A percentile compares a stretch with the other conserved stretches of the same genome.
Evolutionary conservation across 2,888 invertebrate species (phyloP).

Genomic region (Ochropleura leucogaster): DNA sequence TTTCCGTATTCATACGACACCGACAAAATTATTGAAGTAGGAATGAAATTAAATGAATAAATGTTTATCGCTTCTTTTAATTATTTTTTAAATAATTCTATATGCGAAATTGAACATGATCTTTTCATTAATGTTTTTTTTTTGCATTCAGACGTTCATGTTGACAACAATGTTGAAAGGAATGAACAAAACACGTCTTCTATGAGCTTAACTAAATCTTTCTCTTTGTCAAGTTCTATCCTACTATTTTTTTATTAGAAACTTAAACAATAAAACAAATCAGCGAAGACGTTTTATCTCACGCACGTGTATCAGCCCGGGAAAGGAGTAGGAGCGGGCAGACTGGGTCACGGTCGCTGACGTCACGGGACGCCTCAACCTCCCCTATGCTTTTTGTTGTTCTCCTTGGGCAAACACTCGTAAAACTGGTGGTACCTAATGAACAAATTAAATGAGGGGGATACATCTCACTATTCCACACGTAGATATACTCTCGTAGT

Average conservation of each 20-base stretch:
- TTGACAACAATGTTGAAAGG: not conserved
- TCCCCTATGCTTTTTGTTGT: conserved; percentile 21
- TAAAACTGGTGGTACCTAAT: conserved; percentile 45
- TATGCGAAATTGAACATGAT: not conserved
- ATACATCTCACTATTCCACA: conserved; percentile 3
- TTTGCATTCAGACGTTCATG: not conserved
- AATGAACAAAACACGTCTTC: not conserved
- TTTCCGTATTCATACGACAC: not conserved
- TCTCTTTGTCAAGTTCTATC: not conserved
- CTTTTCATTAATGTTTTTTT: not conserved
- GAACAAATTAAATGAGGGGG: conserved; percentile 27
- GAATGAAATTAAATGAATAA: not conserved
- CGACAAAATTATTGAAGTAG: not conserved
- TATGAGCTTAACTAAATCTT: not conserved
- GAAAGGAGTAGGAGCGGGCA: conserved; percentile 34
- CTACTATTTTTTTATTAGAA: not conserved
- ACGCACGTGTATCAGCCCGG: conserved; percentile 4
- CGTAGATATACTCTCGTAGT: not conserved
- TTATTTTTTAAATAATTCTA: not conserved
- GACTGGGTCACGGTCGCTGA: conserved; percentile 72
- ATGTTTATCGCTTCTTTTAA: not conserved
- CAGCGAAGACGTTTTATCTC: not conserved
- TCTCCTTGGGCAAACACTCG: conserved; percentile 47
- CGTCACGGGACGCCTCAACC: conserved; percentile 66
- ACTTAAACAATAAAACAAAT: conserved; percentile 2